Evolutionary conservation across 2,113 vertebrate species (phyloP), one percentile per base, ranked within the genome.

Genomic region (Nycticebus coucang): DNA sequence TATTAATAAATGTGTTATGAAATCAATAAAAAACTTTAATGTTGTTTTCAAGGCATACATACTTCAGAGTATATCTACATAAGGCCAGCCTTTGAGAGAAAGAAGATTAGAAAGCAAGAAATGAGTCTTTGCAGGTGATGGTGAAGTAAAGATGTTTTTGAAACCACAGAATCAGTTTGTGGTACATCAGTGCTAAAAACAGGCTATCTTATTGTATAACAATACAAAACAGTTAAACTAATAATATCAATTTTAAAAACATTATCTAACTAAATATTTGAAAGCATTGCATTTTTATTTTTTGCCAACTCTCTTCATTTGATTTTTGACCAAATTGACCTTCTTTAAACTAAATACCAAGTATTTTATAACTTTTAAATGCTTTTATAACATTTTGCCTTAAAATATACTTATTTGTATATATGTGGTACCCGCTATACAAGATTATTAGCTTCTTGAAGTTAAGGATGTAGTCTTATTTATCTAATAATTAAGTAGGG

Each of bases 21-120:
- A 87, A 72, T 85, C 37, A 59, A 50, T 92, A 69, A 14, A 91
- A 80, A 79, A 53, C 22, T 91, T 94, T 15, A 93, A 66, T 60
- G 14, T 69, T 94, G 33, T 74, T 90, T 97, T 89, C 45, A 86
- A 91, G 37, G 1, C n/a, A 35, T 69, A 50, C 45, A 19, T 87
- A 62, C 64, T 55, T 87, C 37, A 91, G 28, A 87, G 33, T 33
- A 62, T 82, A 55, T 71, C 14, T 82, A 53, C 33, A 21, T 59
- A 53, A n/a, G 21, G 22, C 41, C 9, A 92, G 33, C 19, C 71
- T 94, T 91, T 88, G 59, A 77, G 28, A 84, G 75, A 26, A 88
- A 85, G n/a, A 95, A 22, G 45, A 94, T 60, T 77, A 55, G 83
- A 94, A 69, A 89, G 10, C 14, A 79, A 93, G 62, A 95, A 87